phyloP scores from a whole-genome alignment of 2,113 vertebrate genomes.

The Pteruthius melanotis region DNA sequence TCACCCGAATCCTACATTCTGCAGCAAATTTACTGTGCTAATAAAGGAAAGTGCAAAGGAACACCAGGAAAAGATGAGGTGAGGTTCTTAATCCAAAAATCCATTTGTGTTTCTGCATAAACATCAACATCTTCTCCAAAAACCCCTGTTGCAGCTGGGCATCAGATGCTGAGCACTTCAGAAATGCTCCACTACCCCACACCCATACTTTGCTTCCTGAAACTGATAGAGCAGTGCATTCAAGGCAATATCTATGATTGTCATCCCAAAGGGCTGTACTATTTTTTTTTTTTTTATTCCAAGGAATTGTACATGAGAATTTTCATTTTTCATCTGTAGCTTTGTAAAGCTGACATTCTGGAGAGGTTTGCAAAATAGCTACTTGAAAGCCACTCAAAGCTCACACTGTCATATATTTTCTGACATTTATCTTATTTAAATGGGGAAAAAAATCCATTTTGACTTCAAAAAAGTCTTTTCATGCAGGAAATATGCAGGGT shows the following conservation, averaged over 20 bases:
- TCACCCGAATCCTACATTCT: neutral
- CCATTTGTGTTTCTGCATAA: neutral
- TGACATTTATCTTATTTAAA: constrained; percentile 7
- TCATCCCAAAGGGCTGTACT: neutral
- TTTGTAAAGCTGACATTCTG: neutral
- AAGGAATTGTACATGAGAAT: neutral
- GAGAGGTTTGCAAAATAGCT: neutral
- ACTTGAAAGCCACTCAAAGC: neutral
- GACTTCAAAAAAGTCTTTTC: neutral
- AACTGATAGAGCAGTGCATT: neutral
- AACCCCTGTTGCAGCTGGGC: neutral
- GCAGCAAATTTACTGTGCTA: neutral
- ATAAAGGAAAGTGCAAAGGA: neutral
- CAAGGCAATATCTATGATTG: neutral
- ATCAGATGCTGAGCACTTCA: neutral
- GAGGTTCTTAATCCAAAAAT: neutral
- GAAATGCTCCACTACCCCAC: neutral
- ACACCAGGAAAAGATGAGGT: neutral
- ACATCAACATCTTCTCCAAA: neutral
- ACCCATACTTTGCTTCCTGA: neutral
- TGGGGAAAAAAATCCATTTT: neutral
- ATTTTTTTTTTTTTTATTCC: neutral
- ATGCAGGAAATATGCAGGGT: neutral
- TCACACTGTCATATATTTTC: neutral
- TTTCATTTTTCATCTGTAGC: neutral